Percentiles rank a stretch among this genome's conserved stretches.
Evolutionary conservation across 2,888 invertebrate species (phyloP).

Genomic region (Lasioglossum villosulum): DNA sequence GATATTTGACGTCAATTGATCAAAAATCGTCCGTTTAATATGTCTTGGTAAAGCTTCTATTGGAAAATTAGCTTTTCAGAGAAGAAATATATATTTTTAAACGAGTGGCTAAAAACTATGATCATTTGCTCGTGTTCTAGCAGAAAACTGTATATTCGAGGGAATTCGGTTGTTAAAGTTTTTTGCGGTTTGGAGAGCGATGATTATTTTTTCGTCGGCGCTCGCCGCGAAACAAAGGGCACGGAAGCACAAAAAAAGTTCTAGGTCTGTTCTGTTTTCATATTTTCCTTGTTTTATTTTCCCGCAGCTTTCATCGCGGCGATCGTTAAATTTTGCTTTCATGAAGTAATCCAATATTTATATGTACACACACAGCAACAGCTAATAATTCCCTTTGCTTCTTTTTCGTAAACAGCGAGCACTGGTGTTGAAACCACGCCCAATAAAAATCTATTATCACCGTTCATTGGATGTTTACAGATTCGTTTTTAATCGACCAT

Average conservation of each 20-base stretch:
- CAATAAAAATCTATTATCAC: neutral
- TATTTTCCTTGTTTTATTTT: conserved; percentile 20
- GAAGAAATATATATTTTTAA: neutral
- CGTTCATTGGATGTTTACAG: neutral
- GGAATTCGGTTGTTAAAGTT: conserved; percentile 5
- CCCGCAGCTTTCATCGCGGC: conserved; percentile 3
- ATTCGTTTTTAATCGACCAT: neutral
- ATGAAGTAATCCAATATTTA: conserved; percentile 1
- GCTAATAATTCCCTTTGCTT: neutral
- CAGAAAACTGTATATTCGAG: neutral
- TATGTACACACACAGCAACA: neutral
- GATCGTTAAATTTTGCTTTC: conserved; percentile 30
- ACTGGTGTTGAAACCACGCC: neutral
- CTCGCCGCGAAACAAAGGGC: conserved; percentile 24
- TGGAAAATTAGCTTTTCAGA: neutral
- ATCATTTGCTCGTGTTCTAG: neutral
- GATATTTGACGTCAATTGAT: neutral
- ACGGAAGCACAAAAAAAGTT: conserved; percentile 12
- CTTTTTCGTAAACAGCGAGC: neutral
- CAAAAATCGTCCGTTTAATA: neutral
- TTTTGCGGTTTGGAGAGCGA: neutral
- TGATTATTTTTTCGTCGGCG: conserved; percentile 10
- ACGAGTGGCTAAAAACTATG: neutral
- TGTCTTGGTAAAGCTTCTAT: neutral
- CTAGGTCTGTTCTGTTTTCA: neutral